A percentile compares a stretch with the other conserved stretches of the same genome.
Evolutionary conservation across 2,888 invertebrate genomes (phyloP).

Genomic region (Junonia oenone): DNA sequence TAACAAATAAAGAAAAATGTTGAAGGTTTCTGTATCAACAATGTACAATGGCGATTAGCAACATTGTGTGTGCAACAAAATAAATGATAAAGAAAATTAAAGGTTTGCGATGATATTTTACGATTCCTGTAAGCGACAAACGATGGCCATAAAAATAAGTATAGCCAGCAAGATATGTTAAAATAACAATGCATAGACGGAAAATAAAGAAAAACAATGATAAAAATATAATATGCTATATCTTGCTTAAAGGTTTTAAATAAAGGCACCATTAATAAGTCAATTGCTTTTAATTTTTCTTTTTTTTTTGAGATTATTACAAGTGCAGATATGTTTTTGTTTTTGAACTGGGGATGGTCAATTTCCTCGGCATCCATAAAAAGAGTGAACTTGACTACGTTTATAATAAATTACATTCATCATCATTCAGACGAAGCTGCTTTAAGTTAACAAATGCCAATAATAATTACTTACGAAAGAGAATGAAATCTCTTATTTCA

Average conservation of each 20-base stretch:
- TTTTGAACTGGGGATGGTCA: constrained; percentile 39
- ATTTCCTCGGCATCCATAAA: constrained; percentile 58
- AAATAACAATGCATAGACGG: constrained; percentile 27
- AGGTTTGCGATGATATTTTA: constrained; percentile 71
- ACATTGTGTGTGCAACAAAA: constrained; percentile 62
- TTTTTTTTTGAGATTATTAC: too few relatives aligned
- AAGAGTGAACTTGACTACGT: constrained; percentile 55
- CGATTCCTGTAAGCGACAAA: constrained; percentile 71
- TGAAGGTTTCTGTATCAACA: constrained; percentile 37
- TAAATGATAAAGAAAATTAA: constrained; percentile 73
- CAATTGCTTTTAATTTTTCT: neutral
- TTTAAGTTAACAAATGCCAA: neutral
- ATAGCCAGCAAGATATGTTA: constrained; percentile 43
- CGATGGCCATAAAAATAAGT: constrained; percentile 62
- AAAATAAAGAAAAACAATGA: constrained; percentile 8
- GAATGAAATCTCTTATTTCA: neutral
- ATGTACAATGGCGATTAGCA: constrained; percentile 55
- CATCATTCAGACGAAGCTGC: constrained; percentile 25
- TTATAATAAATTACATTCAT: constrained; percentile 63
- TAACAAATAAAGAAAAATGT: constrained; percentile 12
- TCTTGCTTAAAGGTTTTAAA: too few relatives aligned
- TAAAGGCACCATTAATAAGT: neutral
- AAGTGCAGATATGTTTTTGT: constrained; percentile 36
- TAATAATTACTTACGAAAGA: neutral
- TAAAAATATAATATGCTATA: too few relatives aligned